Evolutionary conservation across 2,888 invertebrate genomes (phyloP).

Genomic region (Sphaerolaimus hirsutus): DNA sequence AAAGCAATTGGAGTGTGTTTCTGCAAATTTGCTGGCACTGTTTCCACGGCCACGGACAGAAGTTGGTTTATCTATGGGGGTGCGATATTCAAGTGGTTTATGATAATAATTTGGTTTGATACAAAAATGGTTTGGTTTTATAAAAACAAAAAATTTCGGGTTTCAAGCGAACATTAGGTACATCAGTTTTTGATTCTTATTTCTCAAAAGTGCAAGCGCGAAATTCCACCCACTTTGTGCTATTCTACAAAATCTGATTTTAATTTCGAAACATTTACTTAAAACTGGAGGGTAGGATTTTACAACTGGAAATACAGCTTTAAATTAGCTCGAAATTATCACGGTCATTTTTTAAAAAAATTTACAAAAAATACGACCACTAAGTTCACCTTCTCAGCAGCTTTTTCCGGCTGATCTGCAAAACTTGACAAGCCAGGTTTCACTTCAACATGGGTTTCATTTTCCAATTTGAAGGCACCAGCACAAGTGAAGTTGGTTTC

Average conservation of each 20-base stretch:
- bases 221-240: too few relatives aligned
- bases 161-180: too few relatives aligned
- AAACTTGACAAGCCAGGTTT: conserved; percentile 76
- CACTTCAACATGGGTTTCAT: conserved; percentile 50
- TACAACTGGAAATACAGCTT: not conserved
- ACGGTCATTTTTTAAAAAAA: not conserved
- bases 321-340: not conserved
- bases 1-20: conserved; percentile 52
- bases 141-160: too few relatives aligned
- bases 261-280: not conserved
- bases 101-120: too few relatives aligned
- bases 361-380: conserved; percentile 8
- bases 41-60: conserved; percentile 47
- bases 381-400: conserved; percentile 29
- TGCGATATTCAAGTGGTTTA: too few relatives aligned
- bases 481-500: conserved; percentile 2
- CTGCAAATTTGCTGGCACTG: conserved; percentile 52
- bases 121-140: too few relatives aligned
- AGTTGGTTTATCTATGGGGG: conserved; percentile 28
- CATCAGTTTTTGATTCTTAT: too few relatives aligned
- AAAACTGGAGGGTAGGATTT: not conserved
- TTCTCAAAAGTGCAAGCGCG: too few relatives aligned
- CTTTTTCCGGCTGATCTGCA: conserved; percentile 51
- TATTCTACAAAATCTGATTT: too few relatives aligned
- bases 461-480: conserved; percentile 46